These are phyloP conservation scores for Lathronympha strigana DNA, from an alignment of 2,888 invertebrate species.

Conservation along the genomic window DNA sequence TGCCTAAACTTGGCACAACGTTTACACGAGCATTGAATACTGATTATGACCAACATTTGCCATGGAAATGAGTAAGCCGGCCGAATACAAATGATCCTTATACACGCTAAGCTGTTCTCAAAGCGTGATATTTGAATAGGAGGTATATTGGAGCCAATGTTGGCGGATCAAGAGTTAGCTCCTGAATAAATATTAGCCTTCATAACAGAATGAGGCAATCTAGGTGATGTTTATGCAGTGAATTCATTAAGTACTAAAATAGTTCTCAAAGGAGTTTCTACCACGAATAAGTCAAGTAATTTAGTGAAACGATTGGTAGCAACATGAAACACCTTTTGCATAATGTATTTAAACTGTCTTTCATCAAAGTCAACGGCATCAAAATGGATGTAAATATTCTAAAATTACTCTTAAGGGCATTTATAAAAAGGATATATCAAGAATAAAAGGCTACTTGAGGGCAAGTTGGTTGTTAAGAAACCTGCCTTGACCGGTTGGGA, in stretches of 20 bases:
- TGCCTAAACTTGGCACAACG: constrained; percentile 71
- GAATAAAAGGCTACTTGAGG: constrained; percentile 3
- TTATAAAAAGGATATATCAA: background rate
- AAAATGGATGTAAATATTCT: background rate
- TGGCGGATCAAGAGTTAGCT: constrained; percentile 23
- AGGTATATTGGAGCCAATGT: constrained; percentile 23
- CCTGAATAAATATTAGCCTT: constrained; percentile 40
- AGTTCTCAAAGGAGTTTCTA: background rate
- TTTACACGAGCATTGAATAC: constrained; percentile 64
- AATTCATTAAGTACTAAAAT: constrained; percentile 12
- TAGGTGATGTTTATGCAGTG: constrained; percentile 36
- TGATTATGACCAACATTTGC: constrained; percentile 59
- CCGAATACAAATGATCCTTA: constrained; percentile 44
- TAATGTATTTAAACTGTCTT: too few species aligned
- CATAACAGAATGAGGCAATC: constrained; percentile 40
- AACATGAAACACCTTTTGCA: too few species aligned
- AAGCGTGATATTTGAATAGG: constrained; percentile 28
- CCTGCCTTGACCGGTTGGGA: constrained; percentile 50
- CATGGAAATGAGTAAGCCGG: constrained; percentile 52
- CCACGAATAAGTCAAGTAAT: too few species aligned
- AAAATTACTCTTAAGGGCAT: background rate
- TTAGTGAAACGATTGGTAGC: too few species aligned
- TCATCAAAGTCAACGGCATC: too few species aligned
- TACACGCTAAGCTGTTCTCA: constrained; percentile 29
- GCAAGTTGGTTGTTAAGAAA: constrained; percentile 35